Base-by-base conservation (phyloP, 2,113 vertebrate species). In the Phyllopteryx taeniolatus region DNA sequence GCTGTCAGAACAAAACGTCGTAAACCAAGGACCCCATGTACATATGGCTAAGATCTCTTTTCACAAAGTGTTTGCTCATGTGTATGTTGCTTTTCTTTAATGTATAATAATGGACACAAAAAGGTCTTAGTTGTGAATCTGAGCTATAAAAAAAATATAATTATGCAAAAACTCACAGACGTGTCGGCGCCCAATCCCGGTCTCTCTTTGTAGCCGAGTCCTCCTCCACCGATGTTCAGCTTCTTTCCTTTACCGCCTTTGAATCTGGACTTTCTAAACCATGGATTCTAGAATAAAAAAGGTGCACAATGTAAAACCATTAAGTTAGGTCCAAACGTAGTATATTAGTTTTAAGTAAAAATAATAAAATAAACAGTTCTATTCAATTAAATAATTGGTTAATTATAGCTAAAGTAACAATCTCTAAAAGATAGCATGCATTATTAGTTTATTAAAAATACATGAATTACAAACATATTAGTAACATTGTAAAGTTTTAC, bases 241-340 rank as follows among this genome's bases (percentile, higher is more conserved):
- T 94, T 99, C 90, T 98, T 99, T 77, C 98, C 98, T 87, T 96
- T 96, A 5, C 98, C 97, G 71, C 93, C 92, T 88, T 99, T 99
- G 81, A 99, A 99, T 44, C 98, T 93, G 1, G 98, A 98, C 84
- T 99, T 99, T 72, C 97, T 92, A 91, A 99, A 99, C 98, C 97
- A 99, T 0, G 96, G 93, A 85, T 98, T 99, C 98, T 99, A 79
- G 42, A n/a, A 6, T n/a, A n/a, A 8, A 17, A 44, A 31, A 19
- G 33, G n/a, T 5, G 1, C 11, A 22, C 14, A 22, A 49, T 31
- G 11, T 31, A 33, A 35, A 57, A 5, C 53, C 5, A 51, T 15
- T 11, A 22, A 56, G 9, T 22, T 56, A 4, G 20, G 8, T n/a
- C 53, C 20, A 54, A 22, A n/a, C 8, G 49, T 12, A 46, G 10